A percentile compares a stretch with the other conserved stretches of the same genome.
Evolutionary conservation across 1,140 invertebrate genomes (phyloP).

Genomic region (Drosophila elegans): DNA sequence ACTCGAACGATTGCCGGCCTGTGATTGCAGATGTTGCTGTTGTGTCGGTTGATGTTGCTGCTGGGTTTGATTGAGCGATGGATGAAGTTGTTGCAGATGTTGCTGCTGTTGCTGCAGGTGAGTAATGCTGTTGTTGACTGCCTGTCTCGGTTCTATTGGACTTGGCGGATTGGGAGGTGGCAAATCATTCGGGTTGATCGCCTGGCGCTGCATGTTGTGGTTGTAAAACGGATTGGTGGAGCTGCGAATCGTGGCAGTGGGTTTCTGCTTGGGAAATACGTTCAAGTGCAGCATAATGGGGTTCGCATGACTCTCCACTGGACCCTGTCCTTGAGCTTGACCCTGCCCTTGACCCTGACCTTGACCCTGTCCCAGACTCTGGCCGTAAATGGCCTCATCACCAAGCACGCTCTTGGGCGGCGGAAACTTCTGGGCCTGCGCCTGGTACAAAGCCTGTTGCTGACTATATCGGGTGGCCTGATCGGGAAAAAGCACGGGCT

Average conservation of each 20-base stretch:
- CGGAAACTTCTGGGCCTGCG: conserved; percentile 47
- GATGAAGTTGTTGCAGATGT: conserved; percentile 11
- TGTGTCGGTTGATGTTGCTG: conserved; percentile 33
- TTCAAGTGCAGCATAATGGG: conserved; percentile 78
- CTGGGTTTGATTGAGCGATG: conserved; percentile 5
- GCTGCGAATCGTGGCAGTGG: conserved; percentile 39
- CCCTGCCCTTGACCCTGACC: not conserved
- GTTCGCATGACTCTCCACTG: conserved; percentile 50
- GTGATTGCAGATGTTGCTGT: conserved; percentile 34
- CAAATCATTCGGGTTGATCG: conserved; percentile 46
- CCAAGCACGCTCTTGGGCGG: conserved; percentile 25
- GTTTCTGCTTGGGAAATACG: conserved; percentile 78
- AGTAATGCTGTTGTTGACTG: conserved; percentile 5
- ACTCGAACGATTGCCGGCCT: conserved; percentile 48
- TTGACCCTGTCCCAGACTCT: conserved; percentile 8
- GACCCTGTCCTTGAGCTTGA: conserved; percentile 1
- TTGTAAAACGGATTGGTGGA: conserved; percentile 80
- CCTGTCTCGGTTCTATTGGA: conserved; percentile 71
- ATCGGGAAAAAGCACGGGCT: conserved; percentile 61
- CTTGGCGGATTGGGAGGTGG: conserved; percentile 60
- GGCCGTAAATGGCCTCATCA: conserved; percentile 56
- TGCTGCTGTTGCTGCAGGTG: conserved; percentile 23
- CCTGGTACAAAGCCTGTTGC: conserved; percentile 59
- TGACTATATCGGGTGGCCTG: conserved; percentile 63
- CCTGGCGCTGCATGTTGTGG: conserved; percentile 51